Base-by-base conservation (phyloP, 2,888 invertebrate genomes). In the Plebejus melissa region DNA sequence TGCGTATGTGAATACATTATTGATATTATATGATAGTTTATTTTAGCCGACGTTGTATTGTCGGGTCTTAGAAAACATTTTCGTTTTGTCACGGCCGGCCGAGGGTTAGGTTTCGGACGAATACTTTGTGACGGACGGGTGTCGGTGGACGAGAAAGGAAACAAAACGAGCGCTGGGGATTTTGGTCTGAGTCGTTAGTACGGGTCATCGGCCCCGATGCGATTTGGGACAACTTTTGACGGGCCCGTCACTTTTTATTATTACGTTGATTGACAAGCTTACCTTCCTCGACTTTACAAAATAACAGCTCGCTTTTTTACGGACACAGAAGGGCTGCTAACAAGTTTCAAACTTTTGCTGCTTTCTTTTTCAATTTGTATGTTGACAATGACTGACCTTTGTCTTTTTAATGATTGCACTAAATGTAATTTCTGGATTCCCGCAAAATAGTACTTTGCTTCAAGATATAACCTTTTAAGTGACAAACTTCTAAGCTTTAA, bases 1-100 rank as follows among this genome's bases (percentile, higher is more conserved):
- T 86, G 82, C 84, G 83, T 86, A 82, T 84, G 82, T 86, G 88
- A 88, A 90, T 90, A 86, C 90, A 92, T 90, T 92, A 92, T 93
- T 92, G 93, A 92, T 92, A 93, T 93, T 93, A 89, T 91, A 92
- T 91, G 92, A 92, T 91, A 92, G 92, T 93, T 92, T 93, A 93
- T 90, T 93, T 93, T 90, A 85, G 86, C 81, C 77, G 82, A 82
- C 82, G 86, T 86, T 88, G 88, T 87, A 81, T 84, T 84, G 81
- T 84, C 81, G 82, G 80, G 83, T 83, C 83, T 86, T 82, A 83
- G 85, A 85, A 85, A 84, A 84, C 83, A 85, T 83, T 85, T 80
- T 75, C 77, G 81, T 81, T 82, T 83, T 83, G 83, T 83, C 79
- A 80, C 82, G 79, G 81, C 81, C 79, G 82, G 79, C 80, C 81